A percentile compares a stretch with the other conserved stretches of the same genome.
Evolutionary conservation across 2,113 vertebrate species (phyloP).

Genomic region (Trinectes maculatus): DNA sequence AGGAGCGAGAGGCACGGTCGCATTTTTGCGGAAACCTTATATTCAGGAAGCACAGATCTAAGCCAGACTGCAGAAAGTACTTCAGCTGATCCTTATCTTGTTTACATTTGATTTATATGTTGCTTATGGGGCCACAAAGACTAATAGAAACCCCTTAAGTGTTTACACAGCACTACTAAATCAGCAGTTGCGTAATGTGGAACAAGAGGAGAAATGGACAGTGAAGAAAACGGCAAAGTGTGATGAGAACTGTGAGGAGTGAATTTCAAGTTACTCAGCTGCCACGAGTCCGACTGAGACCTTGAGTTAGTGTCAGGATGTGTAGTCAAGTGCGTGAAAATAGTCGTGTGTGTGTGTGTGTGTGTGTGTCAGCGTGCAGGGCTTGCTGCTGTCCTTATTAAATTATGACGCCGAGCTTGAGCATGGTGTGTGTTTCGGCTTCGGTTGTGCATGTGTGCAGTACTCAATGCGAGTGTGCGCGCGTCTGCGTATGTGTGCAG

Average conservation of each 20-base stretch:
- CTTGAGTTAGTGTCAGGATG: constrained; percentile 44
- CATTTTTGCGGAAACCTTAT: constrained; percentile 55
- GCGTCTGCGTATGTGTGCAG: constrained; percentile 29
- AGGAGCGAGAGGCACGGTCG: constrained; percentile 37
- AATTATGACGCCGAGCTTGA: constrained; percentile 55
- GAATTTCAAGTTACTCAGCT: constrained; percentile 21
- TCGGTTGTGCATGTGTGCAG: background rate
- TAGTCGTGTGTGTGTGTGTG: constrained; percentile 19
- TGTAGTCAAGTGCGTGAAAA: constrained; percentile 45
- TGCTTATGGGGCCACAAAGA: constrained; percentile 54
- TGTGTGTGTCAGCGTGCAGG: constrained; percentile 26
- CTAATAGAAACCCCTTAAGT: constrained; percentile 59
- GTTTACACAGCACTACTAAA: constrained; percentile 68
- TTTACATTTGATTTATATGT: constrained; percentile 73
- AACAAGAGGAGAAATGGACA: constrained; percentile 57
- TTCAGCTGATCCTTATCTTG: constrained; percentile 73
- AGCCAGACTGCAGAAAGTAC: constrained; percentile 49
- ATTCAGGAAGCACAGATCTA: constrained; percentile 64
- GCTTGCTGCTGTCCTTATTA: constrained; percentile 61
- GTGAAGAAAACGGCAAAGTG: background rate
- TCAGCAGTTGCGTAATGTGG: constrained; percentile 61
- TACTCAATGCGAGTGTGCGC: constrained; percentile 28
- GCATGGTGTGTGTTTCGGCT: constrained; percentile 7
- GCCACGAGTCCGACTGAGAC: constrained; percentile 20
- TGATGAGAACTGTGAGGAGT: constrained; percentile 35